Evolutionary conservation across 2,797 vertebrate genomes (phyloP).

Genomic region (Xyrichtys novacula): DNA sequence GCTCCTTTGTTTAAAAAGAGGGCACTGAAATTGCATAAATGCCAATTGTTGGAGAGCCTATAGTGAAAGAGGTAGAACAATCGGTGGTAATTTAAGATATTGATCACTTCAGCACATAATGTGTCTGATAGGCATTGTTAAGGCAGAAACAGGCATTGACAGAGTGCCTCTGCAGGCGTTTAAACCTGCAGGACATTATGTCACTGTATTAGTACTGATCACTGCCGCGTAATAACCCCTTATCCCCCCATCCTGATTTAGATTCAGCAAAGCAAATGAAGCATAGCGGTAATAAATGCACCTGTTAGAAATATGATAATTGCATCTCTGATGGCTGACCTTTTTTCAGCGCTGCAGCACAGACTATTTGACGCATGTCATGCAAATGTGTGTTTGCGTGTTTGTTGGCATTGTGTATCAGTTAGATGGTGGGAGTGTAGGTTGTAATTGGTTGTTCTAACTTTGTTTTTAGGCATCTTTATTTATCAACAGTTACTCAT

Average conservation of each 20-base stretch:
- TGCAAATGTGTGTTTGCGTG: slow-evolving; percentile 15
- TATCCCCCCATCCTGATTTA: slow-evolving; percentile 61
- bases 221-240: slow-evolving; percentile 64
- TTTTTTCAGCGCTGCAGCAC: slow-evolving; percentile 60
- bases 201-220: slow-evolving; percentile 79
- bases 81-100: slow-evolving; percentile 84
- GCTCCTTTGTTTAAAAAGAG: slow-evolving; percentile 52
- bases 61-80: slow-evolving; percentile 76
- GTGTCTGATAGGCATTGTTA: slow-evolving; percentile 76
- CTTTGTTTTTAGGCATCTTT: slow-evolving; percentile 58
- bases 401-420: slow-evolving; percentile 4
- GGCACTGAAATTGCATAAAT: slow-evolving; percentile 73
- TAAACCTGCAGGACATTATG: slow-evolving; percentile 83
- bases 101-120: slow-evolving; percentile 79
- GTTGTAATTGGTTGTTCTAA: slow-evolving; percentile 56
- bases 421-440: slow-evolving; percentile 48
- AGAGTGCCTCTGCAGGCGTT: slow-evolving; percentile 73
- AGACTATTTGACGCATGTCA: slow-evolving; percentile 63
- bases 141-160: slow-evolving; percentile 80
- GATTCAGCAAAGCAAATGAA: slow-evolving; percentile 78
- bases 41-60: slow-evolving; percentile 74
- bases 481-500: slow-evolving; percentile 77
- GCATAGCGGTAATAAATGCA: slow-evolving; percentile 72
- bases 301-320: slow-evolving; percentile 80
- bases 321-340: slow-evolving; percentile 70